These are phyloP conservation scores for Mesocricetus auratus DNA, from an alignment of 2,113 vertebrate species.

Conservation along the genomic window DNA sequence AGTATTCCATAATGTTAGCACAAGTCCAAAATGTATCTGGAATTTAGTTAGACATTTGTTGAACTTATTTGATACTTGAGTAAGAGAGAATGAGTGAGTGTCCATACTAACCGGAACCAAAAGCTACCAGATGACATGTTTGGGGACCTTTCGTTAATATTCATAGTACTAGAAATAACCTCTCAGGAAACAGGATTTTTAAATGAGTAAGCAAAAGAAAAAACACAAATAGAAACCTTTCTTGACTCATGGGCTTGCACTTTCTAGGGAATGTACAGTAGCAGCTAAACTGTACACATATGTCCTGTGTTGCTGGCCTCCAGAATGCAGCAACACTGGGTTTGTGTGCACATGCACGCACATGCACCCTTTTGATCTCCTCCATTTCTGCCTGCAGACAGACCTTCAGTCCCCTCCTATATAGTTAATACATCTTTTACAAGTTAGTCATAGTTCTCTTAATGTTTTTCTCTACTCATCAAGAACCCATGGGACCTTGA, in stretches of 20 bases:
- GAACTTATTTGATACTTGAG: neutral
- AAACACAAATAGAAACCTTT: neutral
- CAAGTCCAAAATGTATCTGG: neutral
- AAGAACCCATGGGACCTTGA: neutral
- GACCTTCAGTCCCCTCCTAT: neutral
- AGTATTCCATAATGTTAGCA: neutral
- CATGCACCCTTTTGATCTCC: neutral
- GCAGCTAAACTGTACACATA: neutral
- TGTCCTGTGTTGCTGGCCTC: neutral
- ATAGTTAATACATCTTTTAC: neutral
- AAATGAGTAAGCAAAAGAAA: neutral
- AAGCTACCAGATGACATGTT: neutral
- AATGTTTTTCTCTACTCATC: conserved; percentile 13
- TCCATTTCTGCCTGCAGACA: neutral
- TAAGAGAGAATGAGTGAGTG: conserved; percentile 12
- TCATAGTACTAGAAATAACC: neutral
- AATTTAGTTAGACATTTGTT: conserved; percentile 17
- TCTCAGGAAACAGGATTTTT: neutral
- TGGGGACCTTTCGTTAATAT: neutral
- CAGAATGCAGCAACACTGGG: neutral
- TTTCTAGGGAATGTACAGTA: neutral
- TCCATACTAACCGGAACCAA: neutral
- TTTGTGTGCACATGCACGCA: neutral
- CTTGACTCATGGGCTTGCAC: neutral
- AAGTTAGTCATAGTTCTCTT: neutral